Percentiles rank a stretch among this genome's conserved stretches.
Evolutionary conservation across 2,113 vertebrate genomes (phyloP).

Genomic region (Grus americana): DNA sequence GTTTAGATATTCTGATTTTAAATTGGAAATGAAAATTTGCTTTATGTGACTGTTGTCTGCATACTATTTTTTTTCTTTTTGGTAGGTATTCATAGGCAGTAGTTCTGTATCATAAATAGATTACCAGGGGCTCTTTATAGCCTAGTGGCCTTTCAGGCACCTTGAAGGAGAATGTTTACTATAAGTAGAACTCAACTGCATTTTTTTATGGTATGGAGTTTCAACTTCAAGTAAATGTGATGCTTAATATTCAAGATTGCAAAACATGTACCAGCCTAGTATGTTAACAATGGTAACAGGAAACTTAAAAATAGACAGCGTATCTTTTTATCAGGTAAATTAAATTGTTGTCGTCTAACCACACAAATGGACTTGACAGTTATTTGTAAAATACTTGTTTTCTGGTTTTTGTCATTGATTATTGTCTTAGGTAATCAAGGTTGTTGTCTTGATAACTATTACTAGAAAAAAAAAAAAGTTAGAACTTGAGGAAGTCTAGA

Average conservation of each 20-base stretch:
- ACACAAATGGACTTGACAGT: conserved; percentile 52
- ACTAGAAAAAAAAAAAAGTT: not conserved
- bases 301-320: not conserved
- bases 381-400: conserved; percentile 64
- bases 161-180: not conserved
- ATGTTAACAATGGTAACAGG: not conserved
- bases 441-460: not conserved
- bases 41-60: not conserved
- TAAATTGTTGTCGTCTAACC: not conserved
- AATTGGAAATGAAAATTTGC: not conserved
- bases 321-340: conserved; percentile 13
- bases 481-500: not conserved
- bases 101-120: not conserved
- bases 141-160: not conserved
- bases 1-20: not conserved
- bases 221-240: not conserved
- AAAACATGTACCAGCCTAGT: not conserved
- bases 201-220: not conserved
- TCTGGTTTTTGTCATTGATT: conserved; percentile 32
- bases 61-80: not conserved
- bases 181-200: not conserved
- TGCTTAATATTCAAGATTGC: not conserved
- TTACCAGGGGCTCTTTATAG: not conserved
- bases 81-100: not conserved
- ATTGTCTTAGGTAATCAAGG: conserved; percentile 38